Conservation (phyloP, 53 echinoderm and acorn worm genomes). For the Henricia sp. region DNA sequence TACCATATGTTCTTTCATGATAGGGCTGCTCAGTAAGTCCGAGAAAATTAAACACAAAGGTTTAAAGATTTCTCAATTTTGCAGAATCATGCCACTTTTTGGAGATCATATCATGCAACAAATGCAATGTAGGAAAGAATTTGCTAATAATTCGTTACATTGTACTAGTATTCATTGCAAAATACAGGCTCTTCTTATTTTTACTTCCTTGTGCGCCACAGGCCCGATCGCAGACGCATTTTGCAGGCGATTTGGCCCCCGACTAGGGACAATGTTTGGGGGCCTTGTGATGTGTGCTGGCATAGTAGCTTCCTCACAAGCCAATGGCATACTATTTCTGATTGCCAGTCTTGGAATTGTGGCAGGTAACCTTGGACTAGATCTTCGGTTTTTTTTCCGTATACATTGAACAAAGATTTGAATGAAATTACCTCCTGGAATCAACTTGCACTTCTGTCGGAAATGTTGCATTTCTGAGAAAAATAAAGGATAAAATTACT, state of each 20-base stretch:
- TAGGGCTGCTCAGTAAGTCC: slow-evolving; percentile 35
- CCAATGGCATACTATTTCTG: slow-evolving; percentile 18
- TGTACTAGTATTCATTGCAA: not conserved
- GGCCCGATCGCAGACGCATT: slow-evolving; percentile 11
- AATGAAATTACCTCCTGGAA: too few relatives aligned
- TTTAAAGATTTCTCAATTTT: too few relatives aligned
- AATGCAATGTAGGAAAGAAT: too few relatives aligned
- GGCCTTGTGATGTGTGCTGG: not conserved
- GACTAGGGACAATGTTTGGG: slow-evolving; percentile 13
- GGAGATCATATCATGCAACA: too few relatives aligned
- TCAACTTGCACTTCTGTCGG: too few relatives aligned
- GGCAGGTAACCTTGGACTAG: slow-evolving; percentile 14
- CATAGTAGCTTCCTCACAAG: slow-evolving; percentile 6
- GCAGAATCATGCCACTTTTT: too few relatives aligned
- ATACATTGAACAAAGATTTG: too few relatives aligned
- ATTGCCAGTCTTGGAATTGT: slow-evolving; percentile 21
- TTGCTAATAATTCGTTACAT: too few relatives aligned
- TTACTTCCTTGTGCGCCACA: not conserved
- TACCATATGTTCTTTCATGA: slow-evolving; percentile 42
- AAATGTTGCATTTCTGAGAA: too few relatives aligned
- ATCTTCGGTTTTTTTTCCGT: too few relatives aligned
- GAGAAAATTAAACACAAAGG: too few relatives aligned
- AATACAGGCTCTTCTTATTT: not conserved
- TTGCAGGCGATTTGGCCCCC: slow-evolving; percentile 26
- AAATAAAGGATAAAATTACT: too few relatives aligned